Base-by-base conservation (phyloP, 2,888 invertebrate species). In the Ennomos quercinarius region DNA sequence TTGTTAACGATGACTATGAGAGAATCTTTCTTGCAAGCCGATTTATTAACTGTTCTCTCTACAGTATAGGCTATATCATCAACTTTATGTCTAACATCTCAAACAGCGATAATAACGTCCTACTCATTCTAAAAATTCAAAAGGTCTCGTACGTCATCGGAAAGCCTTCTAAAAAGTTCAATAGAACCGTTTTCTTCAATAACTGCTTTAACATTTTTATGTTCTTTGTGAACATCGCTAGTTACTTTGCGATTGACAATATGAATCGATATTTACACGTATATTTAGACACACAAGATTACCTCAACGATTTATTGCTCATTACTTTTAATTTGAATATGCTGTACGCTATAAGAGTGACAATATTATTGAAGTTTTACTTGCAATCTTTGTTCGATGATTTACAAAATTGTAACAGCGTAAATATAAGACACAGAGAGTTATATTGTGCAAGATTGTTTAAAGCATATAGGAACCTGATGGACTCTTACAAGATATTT, bases 401-500 rank as follows among this genome's bases (percentile, higher is more conserved):
- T 8, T 10, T 46, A 10, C 9, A 4, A 10, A 12, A n/a, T 1
- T 10, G 8, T 12, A 12, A 50, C 45, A 11, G 11, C 35, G 17
- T 48, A 9, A 1, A 27, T 41, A 4, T 38, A 9, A 11, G 44
- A 37, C 34, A n/a, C 8, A 46, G 43, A 34, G 34, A 46, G 9
- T 10, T 38, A 9, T 53, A 47, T 39, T 63, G 17, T 12, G 38
- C 11, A 4, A 45, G 45, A 9, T 40, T 58, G 27, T 48, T 54
- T 11, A 42, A 47, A 12, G 53, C 45, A 2, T 67, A 60, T 35
- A 40, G n/a, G 41, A 36, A 50, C 12, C 54, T 67, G 52, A 46
- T 67, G 35, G 40, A 57, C 35, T 50, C 53, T n/a, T 62, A 64
- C 11, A 37, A 35, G n/a, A 48, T 64, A 13, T 63, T 48, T 12